Percentiles rank a stretch among this genome's conserved stretches.
These are phyloP conservation scores for Amiota communis DNA, from an alignment of 2,888 invertebrate genomes.

Conservation along the genomic window DNA sequence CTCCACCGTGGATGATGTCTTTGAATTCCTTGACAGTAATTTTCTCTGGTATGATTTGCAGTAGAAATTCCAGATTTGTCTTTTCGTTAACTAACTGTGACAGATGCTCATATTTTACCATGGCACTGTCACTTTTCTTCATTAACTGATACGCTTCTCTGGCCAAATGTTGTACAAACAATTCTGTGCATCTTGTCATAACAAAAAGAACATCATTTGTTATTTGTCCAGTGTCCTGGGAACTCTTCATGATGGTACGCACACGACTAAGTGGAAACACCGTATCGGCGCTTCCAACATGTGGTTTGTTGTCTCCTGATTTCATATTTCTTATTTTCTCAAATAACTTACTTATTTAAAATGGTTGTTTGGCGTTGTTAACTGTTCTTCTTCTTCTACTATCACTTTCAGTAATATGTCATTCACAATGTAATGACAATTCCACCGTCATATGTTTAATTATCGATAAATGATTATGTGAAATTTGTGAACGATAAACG, in stretches of 20 bases:
- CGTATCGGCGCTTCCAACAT: constrained; percentile 50
- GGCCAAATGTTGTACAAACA: constrained; percentile 69
- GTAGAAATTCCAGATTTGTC: constrained; percentile 66
- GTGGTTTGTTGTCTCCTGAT: no score
- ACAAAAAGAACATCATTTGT: constrained; percentile 66
- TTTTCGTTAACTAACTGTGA: constrained; percentile 63
- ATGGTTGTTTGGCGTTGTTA: no score
- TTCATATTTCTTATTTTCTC: no score
- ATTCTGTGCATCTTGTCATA: constrained; percentile 68
- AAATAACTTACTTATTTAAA: no score
- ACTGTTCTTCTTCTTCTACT: no score
- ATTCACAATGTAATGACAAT: no score
- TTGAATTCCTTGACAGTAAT: constrained; percentile 70
- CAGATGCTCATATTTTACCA: constrained; percentile 68
- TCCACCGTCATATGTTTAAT: no score
- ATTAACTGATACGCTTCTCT: constrained; percentile 57
- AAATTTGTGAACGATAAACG: no score
- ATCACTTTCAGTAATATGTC: no score
- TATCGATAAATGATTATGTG: no score
- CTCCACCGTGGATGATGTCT: constrained; percentile 55
- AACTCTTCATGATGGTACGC: constrained; percentile 72
- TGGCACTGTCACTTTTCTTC: constrained; percentile 46
- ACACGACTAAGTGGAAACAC: constrained; percentile 66
- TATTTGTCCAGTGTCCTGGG: constrained; percentile 68
- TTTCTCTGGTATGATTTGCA: constrained; percentile 70